phyloP scores from a whole-genome alignment of 2,797 vertebrate genomes.

The Lacerta bilineata region DNA sequence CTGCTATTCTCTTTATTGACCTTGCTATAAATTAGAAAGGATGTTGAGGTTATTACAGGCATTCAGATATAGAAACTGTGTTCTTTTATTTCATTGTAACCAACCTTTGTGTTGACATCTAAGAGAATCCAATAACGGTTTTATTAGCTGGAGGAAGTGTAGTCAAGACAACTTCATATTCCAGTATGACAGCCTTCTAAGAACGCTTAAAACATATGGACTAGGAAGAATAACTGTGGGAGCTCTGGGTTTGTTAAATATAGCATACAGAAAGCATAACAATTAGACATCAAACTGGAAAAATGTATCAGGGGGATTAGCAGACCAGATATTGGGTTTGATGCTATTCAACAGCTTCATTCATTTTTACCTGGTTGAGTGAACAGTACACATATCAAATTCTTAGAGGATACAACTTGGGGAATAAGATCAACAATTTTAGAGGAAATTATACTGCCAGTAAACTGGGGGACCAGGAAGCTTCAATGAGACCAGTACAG shows the following conservation, averaged over 20 bases:
- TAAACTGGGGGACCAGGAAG: too few species aligned
- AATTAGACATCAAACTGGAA: not conserved
- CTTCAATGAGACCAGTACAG: not conserved
- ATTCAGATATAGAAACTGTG: slow-evolving; percentile 11
- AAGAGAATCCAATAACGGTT: slow-evolving; percentile 21
- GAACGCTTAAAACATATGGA: not conserved
- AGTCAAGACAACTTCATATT: slow-evolving; percentile 16
- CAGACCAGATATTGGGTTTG: not conserved
- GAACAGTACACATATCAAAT: not conserved
- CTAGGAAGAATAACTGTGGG: not conserved
- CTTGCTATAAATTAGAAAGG: slow-evolving; percentile 27
- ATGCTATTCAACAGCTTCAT: not conserved
- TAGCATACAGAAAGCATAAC: slow-evolving; percentile 9
- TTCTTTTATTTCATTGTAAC: slow-evolving; percentile 8
- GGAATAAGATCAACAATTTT: not conserved
- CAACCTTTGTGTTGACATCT: slow-evolving; percentile 9
- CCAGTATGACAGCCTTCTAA: slow-evolving; percentile 10
- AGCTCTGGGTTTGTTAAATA: not conserved
- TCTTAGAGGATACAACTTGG: not conserved
- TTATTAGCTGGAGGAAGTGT: slow-evolving; percentile 24
- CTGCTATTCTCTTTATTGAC: slow-evolving; percentile 29
- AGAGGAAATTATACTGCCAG: not conserved
- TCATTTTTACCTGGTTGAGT: not conserved
- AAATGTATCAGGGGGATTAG: not conserved
- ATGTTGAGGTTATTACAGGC: slow-evolving; percentile 1